A percentile compares a stretch with the other conserved stretches of the same genome.
Evolutionary conservation across 2,797 vertebrate genomes (phyloP).

Genomic region (Sphenopsis melanotis): DNA sequence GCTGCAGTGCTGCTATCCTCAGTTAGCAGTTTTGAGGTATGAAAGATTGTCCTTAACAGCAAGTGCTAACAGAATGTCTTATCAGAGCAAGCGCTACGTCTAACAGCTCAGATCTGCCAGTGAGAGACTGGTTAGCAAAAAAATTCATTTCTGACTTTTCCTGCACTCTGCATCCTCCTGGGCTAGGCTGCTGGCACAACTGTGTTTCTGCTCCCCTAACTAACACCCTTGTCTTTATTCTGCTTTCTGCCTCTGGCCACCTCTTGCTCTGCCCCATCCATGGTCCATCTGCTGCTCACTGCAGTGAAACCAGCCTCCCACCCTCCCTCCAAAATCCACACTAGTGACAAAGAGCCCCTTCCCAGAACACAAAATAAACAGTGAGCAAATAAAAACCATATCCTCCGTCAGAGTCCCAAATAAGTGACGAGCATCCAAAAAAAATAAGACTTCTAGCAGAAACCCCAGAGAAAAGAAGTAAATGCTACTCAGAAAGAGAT

Average conservation of each 20-base stretch:
- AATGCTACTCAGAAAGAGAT: neutral
- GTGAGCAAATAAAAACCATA: neutral
- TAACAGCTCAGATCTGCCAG: neutral
- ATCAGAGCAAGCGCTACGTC: neutral
- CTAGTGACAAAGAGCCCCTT: accelerated
- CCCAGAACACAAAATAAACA: neutral
- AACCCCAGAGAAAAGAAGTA: neutral
- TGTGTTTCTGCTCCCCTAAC: neutral
- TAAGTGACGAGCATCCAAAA: neutral
- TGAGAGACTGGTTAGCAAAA: neutral
- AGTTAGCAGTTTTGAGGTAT: neutral
- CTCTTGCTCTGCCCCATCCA: neutral
- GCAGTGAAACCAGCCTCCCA: neutral
- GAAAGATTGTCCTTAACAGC: neutral
- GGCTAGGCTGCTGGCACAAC: neutral
- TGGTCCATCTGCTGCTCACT: accelerated
- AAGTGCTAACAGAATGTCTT: neutral
- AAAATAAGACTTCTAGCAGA: neutral
- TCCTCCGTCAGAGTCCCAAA: neutral
- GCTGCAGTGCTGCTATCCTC: neutral
- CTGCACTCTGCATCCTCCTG: neutral
- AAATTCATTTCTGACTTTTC: neutral
- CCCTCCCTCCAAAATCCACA: neutral
- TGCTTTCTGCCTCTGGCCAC: neutral
- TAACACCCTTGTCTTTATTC: neutral